phyloP scores from a whole-genome alignment of 2,113 vertebrate genomes.

The Prunella fulvescens region DNA sequence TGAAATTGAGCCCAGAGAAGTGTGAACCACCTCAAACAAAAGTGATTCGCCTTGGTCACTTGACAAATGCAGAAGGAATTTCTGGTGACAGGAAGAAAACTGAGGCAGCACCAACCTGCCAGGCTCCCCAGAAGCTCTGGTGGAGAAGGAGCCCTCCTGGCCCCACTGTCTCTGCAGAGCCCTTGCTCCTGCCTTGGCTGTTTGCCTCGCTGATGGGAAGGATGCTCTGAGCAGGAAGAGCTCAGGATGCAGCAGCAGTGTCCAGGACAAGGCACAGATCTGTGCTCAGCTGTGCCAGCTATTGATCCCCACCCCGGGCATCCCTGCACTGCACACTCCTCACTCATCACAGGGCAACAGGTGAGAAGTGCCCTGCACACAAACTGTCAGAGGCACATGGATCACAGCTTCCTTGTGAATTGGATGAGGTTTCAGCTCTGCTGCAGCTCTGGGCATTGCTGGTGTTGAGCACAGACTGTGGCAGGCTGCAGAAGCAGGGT shows the following conservation, averaged over 20 bases:
- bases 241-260: background rate
- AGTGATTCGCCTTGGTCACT: slow-evolving; percentile 40
- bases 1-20: slow-evolving; percentile 64
- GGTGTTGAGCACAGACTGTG: background rate
- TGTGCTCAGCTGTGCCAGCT: accelerated
- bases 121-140: background rate
- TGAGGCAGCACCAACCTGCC: accelerated
- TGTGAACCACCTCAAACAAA: slow-evolving; percentile 47
- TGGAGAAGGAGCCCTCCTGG: background rate
- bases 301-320: accelerated
- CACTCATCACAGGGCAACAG: background rate
- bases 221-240: background rate
- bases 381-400: background rate
- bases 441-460: background rate
- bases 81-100: background rate
- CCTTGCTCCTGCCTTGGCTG: background rate
- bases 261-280: background rate
- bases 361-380: background rate
- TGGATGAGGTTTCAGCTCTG: background rate
- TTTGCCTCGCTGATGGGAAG: accelerated
- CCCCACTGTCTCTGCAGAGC: background rate
- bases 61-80: background rate
- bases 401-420: background rate
- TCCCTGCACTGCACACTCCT: background rate
- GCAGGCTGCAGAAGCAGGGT: background rate